These are phyloP conservation scores for Narcine bancroftii DNA, from an alignment of 2,113 vertebrate species.

Conservation along the genomic window DNA sequence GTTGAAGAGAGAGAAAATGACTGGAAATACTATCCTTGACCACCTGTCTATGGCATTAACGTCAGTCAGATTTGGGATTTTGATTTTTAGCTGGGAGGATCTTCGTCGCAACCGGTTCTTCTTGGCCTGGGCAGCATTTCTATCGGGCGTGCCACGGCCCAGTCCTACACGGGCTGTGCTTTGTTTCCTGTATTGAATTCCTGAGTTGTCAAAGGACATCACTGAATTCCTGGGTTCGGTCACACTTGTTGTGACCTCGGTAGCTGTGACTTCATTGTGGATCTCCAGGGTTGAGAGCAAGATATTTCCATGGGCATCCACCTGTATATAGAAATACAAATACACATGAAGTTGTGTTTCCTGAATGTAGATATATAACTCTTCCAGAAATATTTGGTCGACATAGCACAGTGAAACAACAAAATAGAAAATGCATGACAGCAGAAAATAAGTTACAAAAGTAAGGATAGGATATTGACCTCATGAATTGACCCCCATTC, in stretches of 20 bases:
- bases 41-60: slow-evolving; percentile 94
- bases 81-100: slow-evolving; percentile 90
- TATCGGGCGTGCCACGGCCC: slow-evolving; percentile 64
- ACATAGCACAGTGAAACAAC: neutral
- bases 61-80: slow-evolving; percentile 94
- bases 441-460: too few species aligned
- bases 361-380: too few species aligned
- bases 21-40: slow-evolving; percentile 93
- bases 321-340: slow-evolving; percentile 53
- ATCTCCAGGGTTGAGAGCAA: slow-evolving; percentile 87
- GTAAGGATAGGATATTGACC: too few species aligned
- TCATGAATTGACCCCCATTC: too few species aligned
- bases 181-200: slow-evolving; percentile 86
- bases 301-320: slow-evolving; percentile 91
- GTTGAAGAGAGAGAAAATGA: slow-evolving; percentile 93
- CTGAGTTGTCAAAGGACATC: slow-evolving; percentile 80
- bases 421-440: neutral
- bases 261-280: slow-evolving; percentile 84
- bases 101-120: slow-evolving; percentile 78
- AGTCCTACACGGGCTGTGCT: slow-evolving; percentile 60
- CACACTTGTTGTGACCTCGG: slow-evolving; percentile 70
- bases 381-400: neutral
- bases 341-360: neutral
- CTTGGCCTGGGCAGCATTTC: slow-evolving; percentile 63
- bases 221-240: slow-evolving; percentile 79